Percentiles rank a stretch among this genome's conserved stretches.
phyloP scores from a whole-genome alignment of 2,797 vertebrate species.

The Acestrorhynchus altus region DNA sequence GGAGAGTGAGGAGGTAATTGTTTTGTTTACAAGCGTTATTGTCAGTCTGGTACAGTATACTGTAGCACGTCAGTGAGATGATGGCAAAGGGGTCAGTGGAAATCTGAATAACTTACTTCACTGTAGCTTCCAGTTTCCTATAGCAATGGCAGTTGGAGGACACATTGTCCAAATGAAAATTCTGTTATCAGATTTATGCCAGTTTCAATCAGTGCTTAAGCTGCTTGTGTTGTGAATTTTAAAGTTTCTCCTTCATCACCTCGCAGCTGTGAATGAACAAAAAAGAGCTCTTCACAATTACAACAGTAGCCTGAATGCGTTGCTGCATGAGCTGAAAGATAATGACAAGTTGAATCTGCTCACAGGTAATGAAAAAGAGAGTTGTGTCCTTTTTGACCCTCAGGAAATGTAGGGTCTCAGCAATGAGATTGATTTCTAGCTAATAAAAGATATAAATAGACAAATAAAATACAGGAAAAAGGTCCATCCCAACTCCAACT shows the following conservation, averaged over 20 bases:
- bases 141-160: background rate
- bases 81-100: background rate
- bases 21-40: conserved; percentile 17
- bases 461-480: background rate
- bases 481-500: no score
- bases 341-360: background rate
- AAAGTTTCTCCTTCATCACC: conserved; percentile 28
- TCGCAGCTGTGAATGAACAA: conserved; percentile 12
- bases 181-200: conserved; percentile 1
- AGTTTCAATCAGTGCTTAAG: conserved; percentile 25
- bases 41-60: background rate
- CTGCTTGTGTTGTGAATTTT: conserved; percentile 25
- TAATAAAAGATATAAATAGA: background rate
- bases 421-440: background rate
- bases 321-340: background rate
- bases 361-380: background rate
- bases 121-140: background rate
- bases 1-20: conserved; percentile 22
- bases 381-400: background rate
- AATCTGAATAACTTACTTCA: background rate
- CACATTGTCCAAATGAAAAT: background rate
- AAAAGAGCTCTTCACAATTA: conserved; percentile 8
- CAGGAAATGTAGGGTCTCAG: no score
- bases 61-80: background rate
- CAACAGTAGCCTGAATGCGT: background rate